These are phyloP conservation scores for Oryzias celebensis DNA, from an alignment of 2,113 vertebrate species.

Conservation along the genomic window DNA sequence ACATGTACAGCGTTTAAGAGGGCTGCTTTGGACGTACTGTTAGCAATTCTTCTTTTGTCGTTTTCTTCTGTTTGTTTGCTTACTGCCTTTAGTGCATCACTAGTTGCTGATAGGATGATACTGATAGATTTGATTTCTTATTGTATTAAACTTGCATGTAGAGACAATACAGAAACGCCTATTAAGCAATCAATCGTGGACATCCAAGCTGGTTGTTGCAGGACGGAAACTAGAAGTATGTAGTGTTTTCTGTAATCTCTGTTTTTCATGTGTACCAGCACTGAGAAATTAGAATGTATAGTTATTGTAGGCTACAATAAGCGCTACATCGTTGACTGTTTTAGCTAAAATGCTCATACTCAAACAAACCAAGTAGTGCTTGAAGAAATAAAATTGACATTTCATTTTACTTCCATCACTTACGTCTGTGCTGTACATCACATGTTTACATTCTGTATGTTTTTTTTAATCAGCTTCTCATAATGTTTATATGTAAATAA, in stretches of 20 bases:
- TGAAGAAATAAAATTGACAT: conserved; percentile 67
- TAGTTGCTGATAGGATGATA: conserved; percentile 73
- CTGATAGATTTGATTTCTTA: conserved; percentile 68
- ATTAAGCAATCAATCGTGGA: conserved; percentile 76
- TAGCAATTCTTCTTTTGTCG: conserved; percentile 42
- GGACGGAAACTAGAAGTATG: conserved; percentile 72
- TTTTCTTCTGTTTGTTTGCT: conserved; percentile 51
- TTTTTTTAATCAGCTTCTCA: conserved; percentile 50
- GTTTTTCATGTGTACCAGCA: conserved; percentile 82
- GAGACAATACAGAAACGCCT: conserved; percentile 73
- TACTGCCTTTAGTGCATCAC: conserved; percentile 74
- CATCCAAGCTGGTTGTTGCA: conserved; percentile 73
- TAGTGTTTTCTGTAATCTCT: conserved; percentile 78
- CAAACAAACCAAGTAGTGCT: conserved; percentile 78
- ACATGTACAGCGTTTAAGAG: conserved; percentile 74
- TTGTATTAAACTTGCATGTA: conserved; percentile 78
- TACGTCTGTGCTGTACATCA: conserved; percentile 74
- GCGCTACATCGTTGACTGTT: conserved; percentile 82
- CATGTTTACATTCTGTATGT: conserved; percentile 75
- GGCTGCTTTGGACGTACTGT: conserved; percentile 80
- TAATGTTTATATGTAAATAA: conserved; percentile 75
- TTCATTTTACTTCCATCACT: conserved; percentile 68
- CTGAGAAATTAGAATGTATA: conserved; percentile 83
- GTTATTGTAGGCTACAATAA: conserved; percentile 80
- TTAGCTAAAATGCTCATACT: conserved; percentile 76